Evolutionary conservation across 1,140 invertebrate species (phyloP).

Genomic region (Onthophagus taurus): DNA sequence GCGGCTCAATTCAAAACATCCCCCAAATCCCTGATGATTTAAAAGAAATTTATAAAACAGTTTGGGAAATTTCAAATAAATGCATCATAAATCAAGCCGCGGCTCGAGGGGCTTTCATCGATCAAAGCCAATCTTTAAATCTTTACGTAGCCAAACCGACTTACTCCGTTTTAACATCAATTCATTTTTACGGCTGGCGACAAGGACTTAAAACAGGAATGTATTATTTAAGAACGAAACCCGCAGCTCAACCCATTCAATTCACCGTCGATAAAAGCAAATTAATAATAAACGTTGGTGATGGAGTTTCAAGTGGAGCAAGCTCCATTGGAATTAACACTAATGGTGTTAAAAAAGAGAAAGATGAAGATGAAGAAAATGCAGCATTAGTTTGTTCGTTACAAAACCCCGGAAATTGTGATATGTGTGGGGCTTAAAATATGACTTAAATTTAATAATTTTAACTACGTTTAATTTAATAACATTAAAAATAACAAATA

Average conservation of each 20-base stretch:
- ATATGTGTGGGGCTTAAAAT: slow-evolving; percentile 59
- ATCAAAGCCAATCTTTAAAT: slow-evolving; percentile 97
- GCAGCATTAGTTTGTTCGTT: slow-evolving; percentile 79
- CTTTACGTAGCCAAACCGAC: slow-evolving; percentile 92
- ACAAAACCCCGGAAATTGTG: slow-evolving; percentile 84
- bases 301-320: slow-evolving; percentile 17
- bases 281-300: slow-evolving; percentile 39
- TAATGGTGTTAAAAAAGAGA: slow-evolving; percentile 29
- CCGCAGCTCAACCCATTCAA: slow-evolving; percentile 92
- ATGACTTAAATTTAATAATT: no score
- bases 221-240: slow-evolving; percentile 97
- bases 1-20: slow-evolving; percentile 92
- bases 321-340: slow-evolving; percentile 14
- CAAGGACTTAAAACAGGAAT: slow-evolving; percentile 96
- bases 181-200: slow-evolving; percentile 98
- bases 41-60: slow-evolving; percentile 91
- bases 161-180: slow-evolving; percentile 89
- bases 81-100: slow-evolving; percentile 94
- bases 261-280: slow-evolving; percentile 95
- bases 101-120: slow-evolving; percentile 95
- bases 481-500: no score
- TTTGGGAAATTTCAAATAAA: slow-evolving; percentile 98
- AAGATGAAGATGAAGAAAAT: slow-evolving; percentile 48
- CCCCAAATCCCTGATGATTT: slow-evolving; percentile 80
- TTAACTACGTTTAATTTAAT: no score